Base-by-base conservation (phyloP, 2,888 invertebrate species). In the Eudasyphora cyanicolor region DNA sequence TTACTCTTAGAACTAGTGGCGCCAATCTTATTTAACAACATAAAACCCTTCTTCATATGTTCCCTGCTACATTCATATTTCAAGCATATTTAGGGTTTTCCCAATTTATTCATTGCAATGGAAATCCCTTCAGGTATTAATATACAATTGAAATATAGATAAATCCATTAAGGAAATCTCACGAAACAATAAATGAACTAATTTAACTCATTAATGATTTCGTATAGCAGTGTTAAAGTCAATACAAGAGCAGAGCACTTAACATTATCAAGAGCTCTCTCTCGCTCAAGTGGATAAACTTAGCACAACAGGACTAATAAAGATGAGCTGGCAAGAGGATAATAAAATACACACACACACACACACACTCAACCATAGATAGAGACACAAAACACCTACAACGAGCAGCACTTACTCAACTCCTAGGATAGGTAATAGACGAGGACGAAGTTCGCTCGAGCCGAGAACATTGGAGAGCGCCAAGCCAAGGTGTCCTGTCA, bases 121-220 rank as follows among this genome's bases (percentile, higher is more conserved):
- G 38, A 38, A 32, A 38, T 2, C 45, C 14, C 74, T 24, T 19
- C 60, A 74, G 74, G 74, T 60, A 60, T 60, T 42, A 42, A 42
- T n/a, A 67, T 24, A 45, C 21, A 24, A 67, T 67, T 67, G 24
- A 67, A 21, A 35, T 38, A 42, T 35, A 24, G 17, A 67, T 67
- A 42, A 67, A 67, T 67, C 24, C 24, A 67, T 67, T 38, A 67
- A 67, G 21, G 35, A 19, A 38, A 62, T 19, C 24, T 1, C 1
- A 21, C 4, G 19, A 10, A 64, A 32, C n/a, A 74, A 27, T 29
- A 19, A 54, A 7, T 78, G 51, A 70, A 74, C 38, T 73, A 79
- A 79, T 79, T 82, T 69, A 60, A 64, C 69, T 82, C 54, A 67
- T 74, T 79, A 76, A 82, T 82, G 73, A 76, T 57, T 82, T 76